These are phyloP conservation scores for Scelioninae gen. 1 DNA, from an alignment of 2,888 invertebrate species.

Conservation along the genomic window DNA sequence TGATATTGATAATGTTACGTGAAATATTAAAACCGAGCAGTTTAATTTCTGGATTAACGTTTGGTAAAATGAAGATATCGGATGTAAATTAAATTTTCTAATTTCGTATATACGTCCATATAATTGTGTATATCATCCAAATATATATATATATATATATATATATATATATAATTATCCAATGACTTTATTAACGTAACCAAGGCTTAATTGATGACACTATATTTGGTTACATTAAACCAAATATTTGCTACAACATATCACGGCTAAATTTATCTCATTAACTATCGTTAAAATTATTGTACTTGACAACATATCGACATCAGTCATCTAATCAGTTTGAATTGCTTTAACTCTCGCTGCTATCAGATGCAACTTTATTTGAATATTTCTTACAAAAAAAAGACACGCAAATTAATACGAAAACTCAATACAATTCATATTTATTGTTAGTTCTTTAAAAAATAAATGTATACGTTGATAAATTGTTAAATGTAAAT, in stretches of 20 bases:
- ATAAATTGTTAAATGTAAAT: constrained; percentile 34
- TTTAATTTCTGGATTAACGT: constrained; percentile 32
- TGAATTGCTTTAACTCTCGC: not conserved
- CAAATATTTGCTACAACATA: constrained; percentile 25
- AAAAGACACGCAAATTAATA: too few species aligned
- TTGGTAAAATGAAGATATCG: constrained; percentile 31
- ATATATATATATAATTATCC: constrained; percentile 6
- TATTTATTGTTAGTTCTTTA: constrained; percentile 3
- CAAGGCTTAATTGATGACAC: constrained; percentile 39
- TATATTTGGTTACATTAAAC: constrained; percentile 46
- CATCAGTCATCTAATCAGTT: constrained; percentile 22
- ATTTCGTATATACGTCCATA: too few species aligned
- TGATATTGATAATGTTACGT: constrained; percentile 44
- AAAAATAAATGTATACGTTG: constrained; percentile 11
- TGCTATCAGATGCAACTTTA: not conserved
- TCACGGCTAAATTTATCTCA: constrained; percentile 38
- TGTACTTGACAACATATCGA: constrained; percentile 32
- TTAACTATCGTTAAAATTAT: constrained; percentile 39
- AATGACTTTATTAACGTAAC: constrained; percentile 31
- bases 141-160: too few species aligned
- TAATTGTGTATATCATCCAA: too few species aligned
- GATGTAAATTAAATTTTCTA: constrained; percentile 43
- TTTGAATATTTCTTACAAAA: not conserved
- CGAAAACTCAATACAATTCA: not conserved
- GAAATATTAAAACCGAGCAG: constrained; percentile 6